Evolutionary conservation across 1,140 invertebrate genomes (phyloP).

Genomic region (Dreissena polymorpha): DNA sequence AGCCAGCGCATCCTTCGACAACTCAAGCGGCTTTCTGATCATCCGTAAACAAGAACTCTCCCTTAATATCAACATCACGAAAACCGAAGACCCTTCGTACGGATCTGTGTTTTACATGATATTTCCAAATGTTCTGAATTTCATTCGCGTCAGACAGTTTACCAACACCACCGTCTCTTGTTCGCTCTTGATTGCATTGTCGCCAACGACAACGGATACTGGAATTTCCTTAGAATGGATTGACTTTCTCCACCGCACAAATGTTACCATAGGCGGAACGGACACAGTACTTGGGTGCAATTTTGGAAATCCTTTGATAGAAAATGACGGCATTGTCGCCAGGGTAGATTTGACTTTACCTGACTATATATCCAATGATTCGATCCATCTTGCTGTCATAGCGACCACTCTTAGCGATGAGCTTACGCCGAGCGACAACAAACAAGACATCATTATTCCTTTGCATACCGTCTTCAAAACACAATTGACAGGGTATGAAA

Average conservation of each 20-base stretch:
- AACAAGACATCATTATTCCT: neutral
- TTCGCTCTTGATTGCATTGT: no score
- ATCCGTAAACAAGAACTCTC: neutral
- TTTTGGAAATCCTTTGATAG: constrained; percentile 36
- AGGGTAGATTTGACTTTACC: constrained; percentile 8
- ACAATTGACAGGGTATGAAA: neutral
- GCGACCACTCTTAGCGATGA: constrained; percentile 21
- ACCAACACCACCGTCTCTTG: no score
- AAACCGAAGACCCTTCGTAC: constrained; percentile 41
- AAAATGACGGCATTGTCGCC: constrained; percentile 15
- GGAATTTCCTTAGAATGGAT: neutral
- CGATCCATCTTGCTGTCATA: neutral
- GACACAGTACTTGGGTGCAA: constrained; percentile 16
- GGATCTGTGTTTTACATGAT: constrained; percentile 37
- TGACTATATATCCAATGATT: neutral
- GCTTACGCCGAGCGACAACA: constrained; percentile 4
- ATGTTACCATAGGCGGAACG: constrained; percentile 12
- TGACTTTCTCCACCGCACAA: constrained; percentile 27
- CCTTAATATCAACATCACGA: constrained; percentile 22
- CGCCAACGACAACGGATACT: neutral
- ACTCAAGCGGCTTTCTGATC: neutral
- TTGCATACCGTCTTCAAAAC: constrained; percentile 10
- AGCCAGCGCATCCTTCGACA: neutral
- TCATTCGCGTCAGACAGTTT: constrained; percentile 8
- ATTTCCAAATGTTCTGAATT: constrained; percentile 38